Percentiles rank a stretch among this genome's conserved stretches.
phyloP scores from a whole-genome alignment of 2,113 vertebrate genomes.

The Centrocercus urophasianus region DNA sequence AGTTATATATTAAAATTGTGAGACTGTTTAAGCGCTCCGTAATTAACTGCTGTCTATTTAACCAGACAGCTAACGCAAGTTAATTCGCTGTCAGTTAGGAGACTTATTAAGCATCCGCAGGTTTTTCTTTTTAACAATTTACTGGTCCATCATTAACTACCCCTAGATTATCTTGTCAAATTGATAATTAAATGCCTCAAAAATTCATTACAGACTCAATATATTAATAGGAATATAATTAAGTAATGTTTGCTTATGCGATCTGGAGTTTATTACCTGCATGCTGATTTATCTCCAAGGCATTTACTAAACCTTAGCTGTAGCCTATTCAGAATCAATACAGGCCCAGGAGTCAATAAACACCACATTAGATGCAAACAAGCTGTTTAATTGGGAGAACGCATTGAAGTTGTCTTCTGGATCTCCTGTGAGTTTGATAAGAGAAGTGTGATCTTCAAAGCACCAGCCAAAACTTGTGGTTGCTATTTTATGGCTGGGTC shows the following conservation, averaged over 20 bases:
- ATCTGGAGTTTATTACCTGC: constrained; percentile 80
- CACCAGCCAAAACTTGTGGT: neutral
- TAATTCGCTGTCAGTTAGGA: constrained; percentile 78
- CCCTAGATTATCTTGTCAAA: constrained; percentile 82
- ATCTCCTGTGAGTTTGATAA: constrained; percentile 14
- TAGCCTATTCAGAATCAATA: constrained; percentile 74
- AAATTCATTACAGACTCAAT: constrained; percentile 78
- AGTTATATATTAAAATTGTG: constrained; percentile 70
- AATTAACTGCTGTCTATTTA: constrained; percentile 79
- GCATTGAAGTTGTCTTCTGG: constrained; percentile 12
- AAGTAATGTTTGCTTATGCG: constrained; percentile 80
- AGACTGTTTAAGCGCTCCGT: constrained; percentile 73
- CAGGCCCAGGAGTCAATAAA: constrained; percentile 74
- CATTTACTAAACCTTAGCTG: constrained; percentile 70
- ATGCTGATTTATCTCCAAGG: constrained; percentile 76
- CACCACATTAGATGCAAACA: constrained; percentile 63
- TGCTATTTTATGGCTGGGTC: neutral
- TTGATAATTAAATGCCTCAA: constrained; percentile 82
- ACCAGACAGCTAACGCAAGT: constrained; percentile 76
- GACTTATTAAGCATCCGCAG: constrained; percentile 76
- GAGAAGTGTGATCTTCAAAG: neutral
- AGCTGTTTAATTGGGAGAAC: constrained; percentile 62
- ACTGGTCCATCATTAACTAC: constrained; percentile 80
- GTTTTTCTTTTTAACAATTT: constrained; percentile 68
- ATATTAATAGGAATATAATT: constrained; percentile 82